Conservation (phyloP, 2,888 invertebrate species). For the Xestia xanthographa region DNA sequence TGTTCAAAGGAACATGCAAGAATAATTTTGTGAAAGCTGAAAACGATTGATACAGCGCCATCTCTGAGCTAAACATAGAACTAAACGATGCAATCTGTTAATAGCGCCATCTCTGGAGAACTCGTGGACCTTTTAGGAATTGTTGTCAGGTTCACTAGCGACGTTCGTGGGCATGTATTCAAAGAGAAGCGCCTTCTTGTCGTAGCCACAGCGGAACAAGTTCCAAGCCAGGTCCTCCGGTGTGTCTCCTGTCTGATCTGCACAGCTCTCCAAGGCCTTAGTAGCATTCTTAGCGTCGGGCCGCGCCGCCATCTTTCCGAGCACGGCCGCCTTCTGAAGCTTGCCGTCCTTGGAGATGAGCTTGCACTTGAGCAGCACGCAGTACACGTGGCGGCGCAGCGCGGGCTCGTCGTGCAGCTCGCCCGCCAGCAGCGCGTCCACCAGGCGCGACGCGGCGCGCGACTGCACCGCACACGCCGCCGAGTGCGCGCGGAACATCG, state of each 20-base stretch:
- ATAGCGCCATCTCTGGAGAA: slow-evolving; percentile 56
- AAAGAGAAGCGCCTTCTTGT: slow-evolving; percentile 83
- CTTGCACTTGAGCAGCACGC: slow-evolving; percentile 86
- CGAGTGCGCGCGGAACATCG: slow-evolving; percentile 86
- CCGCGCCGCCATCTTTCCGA: slow-evolving; percentile 76
- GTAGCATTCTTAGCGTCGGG: slow-evolving; percentile 78
- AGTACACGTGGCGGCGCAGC: slow-evolving; percentile 83
- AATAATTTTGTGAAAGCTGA: slow-evolving; percentile 32
- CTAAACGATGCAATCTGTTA: slow-evolving; percentile 2
- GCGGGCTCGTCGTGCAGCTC: slow-evolving; percentile 73
- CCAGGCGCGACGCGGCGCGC: slow-evolving; percentile 70
- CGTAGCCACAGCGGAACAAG: slow-evolving; percentile 85
- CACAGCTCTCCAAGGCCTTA: slow-evolving; percentile 84
- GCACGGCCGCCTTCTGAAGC: slow-evolving; percentile 81
- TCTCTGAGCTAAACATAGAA: slow-evolving; percentile 32
- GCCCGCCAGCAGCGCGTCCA: slow-evolving; percentile 79
- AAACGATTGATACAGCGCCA: slow-evolving; percentile 25
- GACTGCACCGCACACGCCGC: slow-evolving; percentile 80
- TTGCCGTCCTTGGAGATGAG: slow-evolving; percentile 86
- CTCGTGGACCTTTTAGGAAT: slow-evolving; percentile 57
- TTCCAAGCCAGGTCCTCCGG: slow-evolving; percentile 87
- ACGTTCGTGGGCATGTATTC: slow-evolving; percentile 79
- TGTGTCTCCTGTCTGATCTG: slow-evolving; percentile 78
- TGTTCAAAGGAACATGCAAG: slow-evolving; percentile 20
- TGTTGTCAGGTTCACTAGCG: slow-evolving; percentile 64